Conservation (phyloP, 2,797 vertebrate genomes). For the Steatocranus sp. region DNA sequence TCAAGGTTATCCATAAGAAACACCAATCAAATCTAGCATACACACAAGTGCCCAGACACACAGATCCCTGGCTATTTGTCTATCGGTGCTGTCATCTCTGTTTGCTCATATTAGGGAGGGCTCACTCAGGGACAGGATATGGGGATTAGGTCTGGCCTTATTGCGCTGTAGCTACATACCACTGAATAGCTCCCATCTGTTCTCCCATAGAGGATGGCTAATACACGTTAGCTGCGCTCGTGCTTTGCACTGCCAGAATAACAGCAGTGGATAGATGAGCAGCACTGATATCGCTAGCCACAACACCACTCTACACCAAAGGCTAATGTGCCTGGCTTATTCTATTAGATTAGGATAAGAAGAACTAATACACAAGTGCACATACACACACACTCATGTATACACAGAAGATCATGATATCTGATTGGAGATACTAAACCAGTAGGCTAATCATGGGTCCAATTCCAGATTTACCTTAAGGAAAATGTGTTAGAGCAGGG, state of each 20-base stretch:
- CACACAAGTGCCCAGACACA: constrained; percentile 9
- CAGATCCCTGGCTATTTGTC: constrained; percentile 56
- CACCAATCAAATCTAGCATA: constrained; percentile 24
- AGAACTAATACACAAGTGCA: constrained; percentile 45
- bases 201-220: constrained; percentile 66
- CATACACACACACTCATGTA: neutral
- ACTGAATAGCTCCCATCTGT: constrained; percentile 79
- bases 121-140: constrained; percentile 78
- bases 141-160: constrained; percentile 74
- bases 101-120: constrained; percentile 76
- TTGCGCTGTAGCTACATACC: constrained; percentile 73
- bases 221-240: constrained; percentile 67
- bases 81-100: constrained; percentile 75
- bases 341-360: constrained; percentile 75
- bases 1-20: constrained; percentile 30
- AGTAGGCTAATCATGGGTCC: constrained; percentile 21
- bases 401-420: constrained; percentile 32
- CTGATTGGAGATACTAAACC: constrained; percentile 53
- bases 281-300: constrained; percentile 69
- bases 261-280: constrained; percentile 76
- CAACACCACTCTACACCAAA: constrained; percentile 66
- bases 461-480: constrained; percentile 47
- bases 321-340: constrained; percentile 76
- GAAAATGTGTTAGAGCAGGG: constrained; percentile 19
- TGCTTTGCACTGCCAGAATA: constrained; percentile 65